These are phyloP conservation scores for Lepus oiostolus DNA, from an alignment of 2,797 vertebrate genomes.

Conservation along the genomic window DNA sequence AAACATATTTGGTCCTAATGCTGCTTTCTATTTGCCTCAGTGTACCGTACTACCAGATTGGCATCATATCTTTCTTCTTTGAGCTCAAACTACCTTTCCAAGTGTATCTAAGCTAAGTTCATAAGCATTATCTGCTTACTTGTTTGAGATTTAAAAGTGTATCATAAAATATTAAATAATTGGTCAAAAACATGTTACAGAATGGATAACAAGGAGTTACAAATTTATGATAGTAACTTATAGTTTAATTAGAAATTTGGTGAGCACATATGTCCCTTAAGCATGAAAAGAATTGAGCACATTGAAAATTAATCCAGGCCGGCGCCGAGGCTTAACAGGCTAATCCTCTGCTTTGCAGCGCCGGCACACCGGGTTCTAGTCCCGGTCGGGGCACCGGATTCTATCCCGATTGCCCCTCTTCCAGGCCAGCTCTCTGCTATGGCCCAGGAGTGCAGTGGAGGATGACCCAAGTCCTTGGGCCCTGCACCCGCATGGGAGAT, in stretches of 20 bases:
- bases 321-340: too few species aligned
- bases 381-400: too few species aligned
- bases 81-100: neutral
- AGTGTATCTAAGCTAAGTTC: neutral
- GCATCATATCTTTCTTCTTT: neutral
- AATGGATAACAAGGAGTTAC: neutral
- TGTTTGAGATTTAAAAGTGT: constrained; percentile 14
- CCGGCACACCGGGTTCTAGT: too few species aligned
- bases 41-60: too few species aligned
- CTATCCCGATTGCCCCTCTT: too few species aligned
- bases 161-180: constrained; percentile 34
- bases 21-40: neutral
- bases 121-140: neutral
- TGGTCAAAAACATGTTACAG: neutral
- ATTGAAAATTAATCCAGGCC: neutral
- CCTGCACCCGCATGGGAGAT: too few species aligned
- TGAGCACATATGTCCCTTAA: neutral
- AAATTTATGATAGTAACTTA: neutral
- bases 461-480: too few species aligned
- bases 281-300: neutral
- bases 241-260: constrained; percentile 38
- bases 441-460: too few species aligned
- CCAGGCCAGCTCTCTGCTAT: too few species aligned
- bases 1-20: accelerated
- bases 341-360: too few species aligned